Evolutionary conservation across 2,113 vertebrate species (phyloP), one percentile per base, ranked within the genome.

Genomic region (Prunella himalayana): DNA sequence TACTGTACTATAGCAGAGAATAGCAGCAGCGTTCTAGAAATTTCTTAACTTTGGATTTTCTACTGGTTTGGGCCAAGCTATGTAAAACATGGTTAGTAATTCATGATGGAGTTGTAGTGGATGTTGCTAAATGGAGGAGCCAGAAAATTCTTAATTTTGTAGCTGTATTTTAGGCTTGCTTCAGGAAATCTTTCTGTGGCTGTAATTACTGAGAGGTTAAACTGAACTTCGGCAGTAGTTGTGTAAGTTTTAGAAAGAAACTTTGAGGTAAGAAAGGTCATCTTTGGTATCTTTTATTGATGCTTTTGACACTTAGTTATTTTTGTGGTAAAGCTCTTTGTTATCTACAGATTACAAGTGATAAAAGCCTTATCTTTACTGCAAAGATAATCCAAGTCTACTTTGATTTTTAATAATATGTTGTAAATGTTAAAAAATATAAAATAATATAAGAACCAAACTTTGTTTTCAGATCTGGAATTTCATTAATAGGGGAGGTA

Each of bases 191-290:
- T 57, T 75, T 54, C 39, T 86, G 60, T 92, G 64, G 41, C 85
- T 25, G 86, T 77, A 94, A 64, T 73, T 81, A 11, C 39, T 90
- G 60, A 70, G 39, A 90, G 45, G 50, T 84, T 88, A 86, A 84
- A 71, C n/a, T 96, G 54, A 66, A 72, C 42, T 83, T 63, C 60
- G 28, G 41, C 70, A 72, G 13, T 90, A 56, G 41, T 56, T 64
- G 47, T 75, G 24, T 82, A 87, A 83, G 21, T 84, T 94, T 94
- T 83, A 73, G 81, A 70, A 93, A 64, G 59, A 91, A 92, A 82
- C 77, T 77, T 92, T 51, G 33, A 90, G 13, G 30, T 71, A 59
- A 63, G 25, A 82, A 24, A 11, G 60, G 5, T 41, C 13, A 11
- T 75, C 20, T 63, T 90, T 45, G 76, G 44, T 95, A 39, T 81